These are phyloP conservation scores for Asbolus verrucosus DNA, from an alignment of 1,140 invertebrate species.

Conservation along the genomic window DNA sequence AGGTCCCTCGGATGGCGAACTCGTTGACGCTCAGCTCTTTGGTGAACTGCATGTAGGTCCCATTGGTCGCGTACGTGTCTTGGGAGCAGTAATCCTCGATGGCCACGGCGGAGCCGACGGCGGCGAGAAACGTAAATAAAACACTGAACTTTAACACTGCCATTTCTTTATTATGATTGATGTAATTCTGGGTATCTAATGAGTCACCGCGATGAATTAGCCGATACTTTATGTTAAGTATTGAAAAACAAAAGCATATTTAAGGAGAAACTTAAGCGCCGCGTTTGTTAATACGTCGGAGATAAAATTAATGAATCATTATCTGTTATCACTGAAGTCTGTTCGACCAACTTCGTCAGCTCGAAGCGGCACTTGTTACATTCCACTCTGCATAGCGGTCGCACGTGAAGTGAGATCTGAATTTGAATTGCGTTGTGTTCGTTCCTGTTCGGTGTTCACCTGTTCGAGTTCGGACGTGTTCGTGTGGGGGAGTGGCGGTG, in stretches of 20 bases:
- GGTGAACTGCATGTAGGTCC: conserved; percentile 73
- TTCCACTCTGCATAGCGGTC: background rate
- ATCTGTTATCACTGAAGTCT: background rate
- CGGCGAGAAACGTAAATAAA: background rate
- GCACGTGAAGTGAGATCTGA: conserved; percentile 7
- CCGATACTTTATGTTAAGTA: background rate
- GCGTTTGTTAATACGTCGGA: too few species aligned
- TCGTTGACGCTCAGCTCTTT: conserved; percentile 76
- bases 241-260: conserved; percentile 18
- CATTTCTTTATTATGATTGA: conserved; percentile 14
- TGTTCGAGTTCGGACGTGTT: conserved; percentile 12
- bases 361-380: background rate
- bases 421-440: background rate
- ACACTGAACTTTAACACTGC: conserved; percentile 14
- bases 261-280: background rate
- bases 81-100: conserved; percentile 62
- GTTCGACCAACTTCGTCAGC: background rate
- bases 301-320: background rate
- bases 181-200: conserved; percentile 31
- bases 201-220: conserved; percentile 21
- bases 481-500: background rate
- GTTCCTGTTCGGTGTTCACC: background rate
- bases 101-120: background rate
- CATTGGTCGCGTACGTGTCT: conserved; percentile 61
- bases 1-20: conserved; percentile 74